Evolutionary conservation across 2,797 vertebrate species (phyloP).

Genomic region (Alectoris magna): DNA sequence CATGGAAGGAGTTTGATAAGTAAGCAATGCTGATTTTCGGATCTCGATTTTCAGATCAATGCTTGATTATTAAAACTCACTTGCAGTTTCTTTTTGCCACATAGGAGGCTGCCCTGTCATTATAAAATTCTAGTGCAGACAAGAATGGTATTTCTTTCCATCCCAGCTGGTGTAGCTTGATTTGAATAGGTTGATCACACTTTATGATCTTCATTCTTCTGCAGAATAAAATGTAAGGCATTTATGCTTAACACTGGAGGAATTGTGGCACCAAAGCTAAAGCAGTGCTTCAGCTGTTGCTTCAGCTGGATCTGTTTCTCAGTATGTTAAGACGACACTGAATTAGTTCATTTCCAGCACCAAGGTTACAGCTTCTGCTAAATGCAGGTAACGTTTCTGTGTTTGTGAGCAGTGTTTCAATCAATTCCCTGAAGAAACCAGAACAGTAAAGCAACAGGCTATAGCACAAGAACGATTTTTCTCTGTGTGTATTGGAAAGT

Average conservation of each 20-base stretch:
- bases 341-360: not conserved
- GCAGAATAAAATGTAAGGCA: not conserved
- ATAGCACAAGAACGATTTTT: not conserved
- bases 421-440: not conserved
- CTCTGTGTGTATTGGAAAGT: not conserved
- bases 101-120: not conserved
- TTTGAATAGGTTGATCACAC: not conserved
- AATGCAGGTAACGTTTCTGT: not conserved
- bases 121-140: not conserved
- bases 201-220: not conserved
- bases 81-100: not conserved
- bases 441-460: not conserved
- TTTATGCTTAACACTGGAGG: not conserved
- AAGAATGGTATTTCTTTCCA: not conserved
- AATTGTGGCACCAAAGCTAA: not conserved
- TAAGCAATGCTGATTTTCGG: constrained; percentile 60
- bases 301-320: not conserved
- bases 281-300: not conserved
- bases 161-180: not conserved
- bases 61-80: not conserved
- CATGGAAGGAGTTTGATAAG: constrained; percentile 90
- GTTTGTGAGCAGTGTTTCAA: not conserved
- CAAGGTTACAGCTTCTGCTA: not conserved
- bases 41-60: not conserved
- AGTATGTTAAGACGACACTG: not conserved